Evolutionary conservation across 1,140 invertebrate species (phyloP).

Genomic region (Brachionus calyciflorus): DNA sequence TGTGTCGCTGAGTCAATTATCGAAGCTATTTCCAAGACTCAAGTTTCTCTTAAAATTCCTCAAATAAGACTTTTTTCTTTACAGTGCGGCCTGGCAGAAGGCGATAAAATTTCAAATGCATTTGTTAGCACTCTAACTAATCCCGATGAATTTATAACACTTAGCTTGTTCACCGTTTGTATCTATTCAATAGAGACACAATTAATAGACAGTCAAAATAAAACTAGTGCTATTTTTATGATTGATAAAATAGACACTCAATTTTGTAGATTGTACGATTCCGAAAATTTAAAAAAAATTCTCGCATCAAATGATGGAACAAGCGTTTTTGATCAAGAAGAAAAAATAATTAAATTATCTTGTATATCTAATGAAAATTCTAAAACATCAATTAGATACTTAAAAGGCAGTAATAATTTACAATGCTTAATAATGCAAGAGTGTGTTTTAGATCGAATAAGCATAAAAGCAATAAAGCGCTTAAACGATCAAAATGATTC

Average conservation of each 20-base stretch:
- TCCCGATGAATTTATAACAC: conserved; percentile 43
- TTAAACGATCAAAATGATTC: conserved; percentile 4
- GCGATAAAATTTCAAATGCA: conserved; percentile 43
- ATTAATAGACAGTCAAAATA: conserved; percentile 22
- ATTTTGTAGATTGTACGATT: conserved; percentile 43
- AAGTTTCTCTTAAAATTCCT: conserved; percentile 41
- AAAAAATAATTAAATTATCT: conserved; percentile 21
- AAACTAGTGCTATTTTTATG: conserved; percentile 38
- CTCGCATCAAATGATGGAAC: neutral
- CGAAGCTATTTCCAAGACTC: conserved; percentile 46
- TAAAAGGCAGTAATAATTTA: neutral
- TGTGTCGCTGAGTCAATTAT: conserved; percentile 12
- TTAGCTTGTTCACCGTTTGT: conserved; percentile 18
- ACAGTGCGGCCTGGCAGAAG: conserved; percentile 37
- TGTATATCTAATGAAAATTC: conserved; percentile 38
- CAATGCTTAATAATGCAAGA: conserved; percentile 41
- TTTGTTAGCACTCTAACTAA: conserved; percentile 35
- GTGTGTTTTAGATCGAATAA: conserved; percentile 31
- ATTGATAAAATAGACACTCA: conserved; percentile 45
- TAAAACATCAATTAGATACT: conserved; percentile 22
- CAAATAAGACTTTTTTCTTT: conserved; percentile 31
- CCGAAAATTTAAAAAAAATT: conserved; percentile 29
- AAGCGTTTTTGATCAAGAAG: neutral
- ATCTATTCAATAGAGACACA: conserved; percentile 42
- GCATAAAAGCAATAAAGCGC: conserved; percentile 38